phyloP scores from a whole-genome alignment of 1,140 invertebrate species.

The Dendrolimus kikuchii region DNA sequence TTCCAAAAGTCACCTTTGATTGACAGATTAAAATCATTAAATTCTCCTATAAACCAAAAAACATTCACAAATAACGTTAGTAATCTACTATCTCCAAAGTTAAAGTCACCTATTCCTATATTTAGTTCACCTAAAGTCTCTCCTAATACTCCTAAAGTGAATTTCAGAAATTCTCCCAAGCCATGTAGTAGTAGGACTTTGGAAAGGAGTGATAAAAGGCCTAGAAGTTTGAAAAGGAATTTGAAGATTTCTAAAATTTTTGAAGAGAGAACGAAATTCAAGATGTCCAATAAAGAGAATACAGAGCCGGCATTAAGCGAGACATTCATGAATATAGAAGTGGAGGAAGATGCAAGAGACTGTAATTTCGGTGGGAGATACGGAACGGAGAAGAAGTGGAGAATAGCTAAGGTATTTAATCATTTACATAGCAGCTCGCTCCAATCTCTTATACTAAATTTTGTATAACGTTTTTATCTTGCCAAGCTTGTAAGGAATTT shows the following conservation, averaged over 20 bases:
- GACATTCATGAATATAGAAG: slow-evolving; percentile 31
- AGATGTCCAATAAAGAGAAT: slow-evolving; percentile 53
- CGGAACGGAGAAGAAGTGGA: slow-evolving; percentile 33
- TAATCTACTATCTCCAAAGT: no score
- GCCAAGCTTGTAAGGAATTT: no score
- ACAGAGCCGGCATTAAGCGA: slow-evolving; percentile 3
- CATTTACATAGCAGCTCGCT: no score
- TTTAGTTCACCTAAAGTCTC: no score
- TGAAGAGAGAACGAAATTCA: slow-evolving; percentile 50
- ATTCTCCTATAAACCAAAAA: slow-evolving; percentile 10
- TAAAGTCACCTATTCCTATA: no score
- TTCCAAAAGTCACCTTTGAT: slow-evolving; percentile 1
- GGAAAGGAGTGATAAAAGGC: slow-evolving; percentile 1
- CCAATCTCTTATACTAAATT: no score
- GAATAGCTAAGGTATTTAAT: slow-evolving; percentile 47
- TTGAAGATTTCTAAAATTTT: slow-evolving; percentile 45
- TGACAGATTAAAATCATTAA: slow-evolving; percentile 8
- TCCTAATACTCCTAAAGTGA: no score
- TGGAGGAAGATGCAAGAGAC: slow-evolving; percentile 55
- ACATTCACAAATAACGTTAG: not conserved
- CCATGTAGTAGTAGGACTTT: no score
- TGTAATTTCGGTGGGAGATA: slow-evolving; percentile 33
- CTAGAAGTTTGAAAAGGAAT: slow-evolving; percentile 12
- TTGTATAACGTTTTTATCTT: no score
- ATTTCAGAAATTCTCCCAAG: no score